Evolutionary conservation across 1,140 invertebrate species (phyloP).

Genomic region (Pachypeltis micranthus): DNA sequence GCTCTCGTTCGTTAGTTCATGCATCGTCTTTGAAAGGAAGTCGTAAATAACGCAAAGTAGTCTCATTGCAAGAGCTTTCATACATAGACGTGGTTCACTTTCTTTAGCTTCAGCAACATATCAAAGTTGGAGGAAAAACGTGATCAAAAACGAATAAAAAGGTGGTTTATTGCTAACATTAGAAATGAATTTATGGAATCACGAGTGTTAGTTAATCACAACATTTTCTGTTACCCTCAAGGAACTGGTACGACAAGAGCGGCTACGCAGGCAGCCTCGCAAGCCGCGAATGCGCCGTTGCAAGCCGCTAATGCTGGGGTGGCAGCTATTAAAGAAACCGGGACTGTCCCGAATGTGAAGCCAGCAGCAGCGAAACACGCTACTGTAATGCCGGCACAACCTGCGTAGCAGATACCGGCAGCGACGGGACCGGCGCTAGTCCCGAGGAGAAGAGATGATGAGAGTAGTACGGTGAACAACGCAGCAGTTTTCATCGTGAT

Average conservation of each 20-base stretch:
- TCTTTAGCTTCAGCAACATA: not conserved
- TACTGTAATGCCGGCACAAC: conserved; percentile 18
- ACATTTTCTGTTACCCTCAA: conserved; percentile 3
- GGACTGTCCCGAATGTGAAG: conserved; percentile 26
- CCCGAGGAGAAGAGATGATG: not conserved
- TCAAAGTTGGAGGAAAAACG: not conserved
- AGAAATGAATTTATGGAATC: too few relatives aligned
- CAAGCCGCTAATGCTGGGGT: conserved; percentile 24
- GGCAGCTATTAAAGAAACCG: conserved; percentile 25
- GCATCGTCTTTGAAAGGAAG: too few relatives aligned
- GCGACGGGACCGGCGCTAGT: conserved; percentile 20
- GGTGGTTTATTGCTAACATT: not conserved
- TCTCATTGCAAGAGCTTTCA: too few relatives aligned
- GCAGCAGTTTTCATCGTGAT: too few relatives aligned
- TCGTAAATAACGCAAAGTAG: too few relatives aligned
- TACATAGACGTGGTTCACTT: too few relatives aligned
- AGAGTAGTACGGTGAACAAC: too few relatives aligned
- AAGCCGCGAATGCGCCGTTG: conserved; percentile 24
- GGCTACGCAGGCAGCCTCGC: conserved; percentile 23
- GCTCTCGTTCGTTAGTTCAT: too few relatives aligned
- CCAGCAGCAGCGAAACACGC: conserved; percentile 26
- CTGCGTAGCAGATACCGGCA: conserved; percentile 25
- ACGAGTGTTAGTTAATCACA: not conserved
- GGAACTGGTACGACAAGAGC: conserved; percentile 23
- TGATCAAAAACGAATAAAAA: not conserved